phyloP scores from a whole-genome alignment of 2,888 invertebrate genomes.

The Adelphocoris suturalis region DNA sequence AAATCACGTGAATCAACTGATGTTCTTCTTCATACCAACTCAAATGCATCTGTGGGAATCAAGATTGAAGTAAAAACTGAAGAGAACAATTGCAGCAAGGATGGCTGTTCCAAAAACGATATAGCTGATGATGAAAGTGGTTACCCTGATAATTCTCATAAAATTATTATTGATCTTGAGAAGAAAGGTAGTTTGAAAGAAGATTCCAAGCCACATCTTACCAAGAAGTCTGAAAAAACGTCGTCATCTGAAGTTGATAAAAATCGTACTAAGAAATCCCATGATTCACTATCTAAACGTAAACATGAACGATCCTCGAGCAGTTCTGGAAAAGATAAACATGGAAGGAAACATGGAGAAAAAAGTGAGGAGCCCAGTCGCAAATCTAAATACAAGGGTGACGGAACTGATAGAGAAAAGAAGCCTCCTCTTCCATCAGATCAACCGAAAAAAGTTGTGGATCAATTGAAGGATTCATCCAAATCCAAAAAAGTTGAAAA shows the following conservation, averaged over 20 bases:
- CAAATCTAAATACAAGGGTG: neutral
- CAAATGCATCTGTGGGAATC: neutral
- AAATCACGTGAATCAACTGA: neutral
- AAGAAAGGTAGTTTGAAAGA: neutral
- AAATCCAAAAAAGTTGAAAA: conserved; percentile 3
- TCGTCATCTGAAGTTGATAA: neutral
- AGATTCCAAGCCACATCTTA: neutral
- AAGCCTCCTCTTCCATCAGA: neutral
- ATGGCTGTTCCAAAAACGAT: neutral
- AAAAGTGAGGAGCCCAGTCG: conserved; percentile 17
- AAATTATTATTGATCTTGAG: neutral
- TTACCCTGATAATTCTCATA: neutral
- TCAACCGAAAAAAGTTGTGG: neutral
- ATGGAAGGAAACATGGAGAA: neutral
- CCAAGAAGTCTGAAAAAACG: neutral
- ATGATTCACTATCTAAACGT: neutral
- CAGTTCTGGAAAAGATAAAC: conserved; percentile 19
- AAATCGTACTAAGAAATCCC: neutral
- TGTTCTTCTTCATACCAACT: neutral
- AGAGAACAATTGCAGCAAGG: neutral
- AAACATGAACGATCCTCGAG: neutral
- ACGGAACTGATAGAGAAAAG: neutral
- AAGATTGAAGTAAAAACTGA: neutral
- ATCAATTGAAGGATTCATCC: neutral
- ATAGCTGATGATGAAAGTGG: neutral